Evolutionary conservation across 64 coral and sea anemone species (phyloP).

Genomic region (Pachyseris speciosa): DNA sequence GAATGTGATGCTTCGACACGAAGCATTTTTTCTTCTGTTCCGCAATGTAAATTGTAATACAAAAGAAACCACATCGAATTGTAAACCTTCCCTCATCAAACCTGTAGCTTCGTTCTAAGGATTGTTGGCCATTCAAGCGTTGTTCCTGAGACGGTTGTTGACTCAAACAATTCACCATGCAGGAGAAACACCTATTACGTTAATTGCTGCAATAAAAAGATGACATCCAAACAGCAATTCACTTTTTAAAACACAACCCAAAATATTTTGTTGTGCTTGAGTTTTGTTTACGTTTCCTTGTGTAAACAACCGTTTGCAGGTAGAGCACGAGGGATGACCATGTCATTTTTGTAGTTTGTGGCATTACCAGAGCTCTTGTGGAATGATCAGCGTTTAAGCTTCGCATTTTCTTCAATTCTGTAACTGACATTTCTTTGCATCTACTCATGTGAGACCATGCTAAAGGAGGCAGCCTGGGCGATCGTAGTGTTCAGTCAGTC

Average conservation of each 20-base stretch:
- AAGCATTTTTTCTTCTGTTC: too few species aligned
- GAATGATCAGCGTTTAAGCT: too few species aligned
- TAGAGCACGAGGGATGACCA: too few species aligned
- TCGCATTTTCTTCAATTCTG: too few species aligned
- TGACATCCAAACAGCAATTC: constrained; percentile 26
- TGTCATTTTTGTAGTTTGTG: too few species aligned
- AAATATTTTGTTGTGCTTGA: neutral
- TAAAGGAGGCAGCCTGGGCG: too few species aligned
- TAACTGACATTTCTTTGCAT: too few species aligned
- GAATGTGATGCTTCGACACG: too few species aligned
- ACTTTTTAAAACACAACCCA: neutral
- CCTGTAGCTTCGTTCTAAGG: neutral
- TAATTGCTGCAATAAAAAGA: constrained; percentile 27
- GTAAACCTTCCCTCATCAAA: neutral
- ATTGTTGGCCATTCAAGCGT: neutral
- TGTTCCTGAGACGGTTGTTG: neutral
- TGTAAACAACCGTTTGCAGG: neutral
- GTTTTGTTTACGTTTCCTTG: constrained; percentile 37
- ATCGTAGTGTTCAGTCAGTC: too few species aligned
- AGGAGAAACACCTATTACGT: constrained; percentile 12
- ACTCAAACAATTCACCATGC: neutral
- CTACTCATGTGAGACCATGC: too few species aligned
- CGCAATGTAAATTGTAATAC: too few species aligned
- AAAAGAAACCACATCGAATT: neutral
- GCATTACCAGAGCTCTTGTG: too few species aligned